These are phyloP conservation scores for Acrocephalus scirpaceus DNA, from an alignment of 2,797 vertebrate species.

Conservation along the genomic window DNA sequence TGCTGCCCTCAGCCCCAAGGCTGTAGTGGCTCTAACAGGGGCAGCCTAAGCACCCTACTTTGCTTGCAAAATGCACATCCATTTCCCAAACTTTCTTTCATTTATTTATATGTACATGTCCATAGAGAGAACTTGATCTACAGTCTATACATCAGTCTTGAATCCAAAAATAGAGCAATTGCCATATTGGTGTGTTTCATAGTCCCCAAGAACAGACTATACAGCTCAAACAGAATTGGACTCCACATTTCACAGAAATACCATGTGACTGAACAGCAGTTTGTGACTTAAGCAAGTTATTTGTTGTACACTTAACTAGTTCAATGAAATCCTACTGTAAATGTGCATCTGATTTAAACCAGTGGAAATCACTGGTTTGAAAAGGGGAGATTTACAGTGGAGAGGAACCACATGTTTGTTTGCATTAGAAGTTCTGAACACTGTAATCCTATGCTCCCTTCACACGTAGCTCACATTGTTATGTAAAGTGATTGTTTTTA, in stretches of 20 bases:
- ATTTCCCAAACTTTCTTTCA: neutral
- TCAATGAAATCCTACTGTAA: neutral
- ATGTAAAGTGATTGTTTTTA: neutral
- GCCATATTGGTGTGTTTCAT: neutral
- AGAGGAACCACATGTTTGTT: neutral
- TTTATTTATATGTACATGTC: neutral
- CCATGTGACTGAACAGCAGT: neutral
- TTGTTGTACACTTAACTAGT: neutral
- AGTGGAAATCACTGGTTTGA: neutral
- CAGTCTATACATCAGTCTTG: neutral
- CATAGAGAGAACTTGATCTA: neutral
- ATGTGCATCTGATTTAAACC: neutral
- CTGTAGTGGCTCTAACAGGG: fast-evolving
- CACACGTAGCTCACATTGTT: neutral
- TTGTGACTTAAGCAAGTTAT: neutral
- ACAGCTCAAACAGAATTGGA: neutral
- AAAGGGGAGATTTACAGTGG: neutral
- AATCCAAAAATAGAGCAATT: neutral
- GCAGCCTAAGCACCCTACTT: neutral
- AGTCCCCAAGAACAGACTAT: neutral
- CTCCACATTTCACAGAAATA: neutral
- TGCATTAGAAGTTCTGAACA: neutral
- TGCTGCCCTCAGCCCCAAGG: neutral
- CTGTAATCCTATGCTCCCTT: neutral
- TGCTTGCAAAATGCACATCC: no score